Percentiles rank a stretch among this genome's conserved stretches.
Conservation (phyloP, 2,113 vertebrate species). For the Polypterus senegalus region DNA sequence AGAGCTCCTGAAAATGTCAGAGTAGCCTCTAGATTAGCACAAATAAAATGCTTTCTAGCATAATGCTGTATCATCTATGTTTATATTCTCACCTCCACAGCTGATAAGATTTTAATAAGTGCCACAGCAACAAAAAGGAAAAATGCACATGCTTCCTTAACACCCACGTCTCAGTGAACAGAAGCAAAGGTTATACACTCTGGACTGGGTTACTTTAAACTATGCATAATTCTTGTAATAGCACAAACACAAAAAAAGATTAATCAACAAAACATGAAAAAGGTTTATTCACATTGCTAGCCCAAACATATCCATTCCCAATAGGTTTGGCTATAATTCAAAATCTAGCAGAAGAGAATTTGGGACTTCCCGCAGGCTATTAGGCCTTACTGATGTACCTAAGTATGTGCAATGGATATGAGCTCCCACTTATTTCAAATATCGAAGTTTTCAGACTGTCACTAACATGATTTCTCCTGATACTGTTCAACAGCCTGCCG, state of each 20-base stretch:
- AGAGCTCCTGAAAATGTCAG: no score
- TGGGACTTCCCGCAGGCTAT: not conserved
- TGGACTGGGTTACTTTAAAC: no score
- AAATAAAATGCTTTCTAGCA: no score
- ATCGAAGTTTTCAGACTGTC: slow-evolving; percentile 2
- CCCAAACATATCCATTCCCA: not conserved
- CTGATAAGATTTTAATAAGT: no score
- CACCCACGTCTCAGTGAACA: no score
- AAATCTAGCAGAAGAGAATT: not conserved
- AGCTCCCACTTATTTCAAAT: not conserved
- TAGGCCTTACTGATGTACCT: not conserved
- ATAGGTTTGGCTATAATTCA: not conserved
- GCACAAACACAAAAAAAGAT: not conserved
- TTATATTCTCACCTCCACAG: no score
- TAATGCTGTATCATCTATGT: no score
- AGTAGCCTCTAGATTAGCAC: no score
- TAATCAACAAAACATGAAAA: not conserved
- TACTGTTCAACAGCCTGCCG: slow-evolving; percentile 18
- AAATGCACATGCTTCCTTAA: no score
- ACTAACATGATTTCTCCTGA: slow-evolving; percentile 11
- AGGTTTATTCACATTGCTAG: not conserved
- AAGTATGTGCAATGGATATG: not conserved
- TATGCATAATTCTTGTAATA: no score
- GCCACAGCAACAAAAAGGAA: no score
- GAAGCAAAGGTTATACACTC: no score